Evolutionary conservation across 1,140 invertebrate genomes (phyloP).

Genomic region (Trichogramma pretiosum): DNA sequence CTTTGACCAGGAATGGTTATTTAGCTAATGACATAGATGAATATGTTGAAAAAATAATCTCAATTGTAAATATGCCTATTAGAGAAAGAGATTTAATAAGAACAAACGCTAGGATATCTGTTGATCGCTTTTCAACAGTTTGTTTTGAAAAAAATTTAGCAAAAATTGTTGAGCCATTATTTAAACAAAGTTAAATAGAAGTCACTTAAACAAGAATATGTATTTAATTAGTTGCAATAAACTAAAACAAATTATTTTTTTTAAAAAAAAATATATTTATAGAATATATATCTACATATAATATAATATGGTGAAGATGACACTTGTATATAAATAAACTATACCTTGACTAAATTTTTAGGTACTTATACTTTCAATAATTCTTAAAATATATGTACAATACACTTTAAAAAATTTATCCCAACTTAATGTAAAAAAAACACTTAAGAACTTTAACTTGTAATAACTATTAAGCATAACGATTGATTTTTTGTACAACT

Average conservation of each 20-base stretch:
- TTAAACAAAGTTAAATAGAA: slow-evolving; percentile 32
- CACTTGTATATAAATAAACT: background rate
- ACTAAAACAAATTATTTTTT: background rate
- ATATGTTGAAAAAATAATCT: slow-evolving; percentile 69
- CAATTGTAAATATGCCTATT: slow-evolving; percentile 60
- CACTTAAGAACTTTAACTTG: too few relatives aligned
- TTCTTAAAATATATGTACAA: too few relatives aligned
- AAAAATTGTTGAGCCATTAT: slow-evolving; percentile 58
- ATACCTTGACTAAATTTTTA: background rate
- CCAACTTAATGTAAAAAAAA: too few relatives aligned
- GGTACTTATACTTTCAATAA: background rate
- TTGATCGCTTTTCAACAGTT: slow-evolving; percentile 65
- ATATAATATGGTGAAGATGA: background rate
- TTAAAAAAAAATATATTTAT: slow-evolving; percentile 14
- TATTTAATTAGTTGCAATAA: background rate
- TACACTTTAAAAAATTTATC: too few relatives aligned
- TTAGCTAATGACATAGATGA: slow-evolving; percentile 70
- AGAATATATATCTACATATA: background rate
- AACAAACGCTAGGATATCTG: slow-evolving; percentile 68
- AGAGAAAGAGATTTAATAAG: slow-evolving; percentile 57
- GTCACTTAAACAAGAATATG: too few relatives aligned
- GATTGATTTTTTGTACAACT: too few relatives aligned
- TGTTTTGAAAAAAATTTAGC: slow-evolving; percentile 69
- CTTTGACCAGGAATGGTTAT: slow-evolving; percentile 66
- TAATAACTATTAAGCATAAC: too few relatives aligned